phyloP scores from a whole-genome alignment of 2,797 vertebrate genomes.

The Pristis pectinata region DNA sequence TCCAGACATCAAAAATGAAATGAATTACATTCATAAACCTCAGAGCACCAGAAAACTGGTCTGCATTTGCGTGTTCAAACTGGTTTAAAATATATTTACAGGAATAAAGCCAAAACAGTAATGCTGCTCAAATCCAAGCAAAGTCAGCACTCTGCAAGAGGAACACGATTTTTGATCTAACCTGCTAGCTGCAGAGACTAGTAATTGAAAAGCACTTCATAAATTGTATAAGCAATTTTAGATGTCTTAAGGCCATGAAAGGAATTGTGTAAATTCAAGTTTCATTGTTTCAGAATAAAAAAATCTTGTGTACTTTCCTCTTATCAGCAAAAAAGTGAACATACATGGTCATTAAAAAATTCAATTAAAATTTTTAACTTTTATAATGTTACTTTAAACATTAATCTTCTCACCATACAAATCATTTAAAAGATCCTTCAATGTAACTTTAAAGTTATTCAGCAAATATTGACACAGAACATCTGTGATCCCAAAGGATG shows the following conservation, averaged over 20 bases:
- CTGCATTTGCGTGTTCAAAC: background rate
- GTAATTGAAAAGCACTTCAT: background rate
- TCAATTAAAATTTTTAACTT: background rate
- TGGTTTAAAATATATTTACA: background rate
- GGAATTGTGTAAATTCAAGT: background rate
- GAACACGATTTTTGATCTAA: background rate
- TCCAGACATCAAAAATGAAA: background rate
- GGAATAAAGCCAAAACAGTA: background rate
- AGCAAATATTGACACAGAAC: too few species aligned
- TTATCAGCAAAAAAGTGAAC: background rate
- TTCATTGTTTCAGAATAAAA: background rate
- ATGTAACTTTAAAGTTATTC: too few species aligned
- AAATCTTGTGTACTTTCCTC: background rate
- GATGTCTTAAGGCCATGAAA: background rate
- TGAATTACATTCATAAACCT: background rate
- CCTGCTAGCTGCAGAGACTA: background rate
- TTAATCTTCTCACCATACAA: background rate
- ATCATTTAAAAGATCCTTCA: background rate
- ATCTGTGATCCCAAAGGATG: too few species aligned
- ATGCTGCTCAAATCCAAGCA: background rate
- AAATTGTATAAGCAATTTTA: background rate
- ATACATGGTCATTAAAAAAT: background rate
- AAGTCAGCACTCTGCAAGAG: background rate
- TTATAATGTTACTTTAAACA: background rate
- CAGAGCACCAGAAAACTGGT: background rate